Conservation (phyloP, 2,113 vertebrate genomes). For the Odocoileus virginianus region DNA sequence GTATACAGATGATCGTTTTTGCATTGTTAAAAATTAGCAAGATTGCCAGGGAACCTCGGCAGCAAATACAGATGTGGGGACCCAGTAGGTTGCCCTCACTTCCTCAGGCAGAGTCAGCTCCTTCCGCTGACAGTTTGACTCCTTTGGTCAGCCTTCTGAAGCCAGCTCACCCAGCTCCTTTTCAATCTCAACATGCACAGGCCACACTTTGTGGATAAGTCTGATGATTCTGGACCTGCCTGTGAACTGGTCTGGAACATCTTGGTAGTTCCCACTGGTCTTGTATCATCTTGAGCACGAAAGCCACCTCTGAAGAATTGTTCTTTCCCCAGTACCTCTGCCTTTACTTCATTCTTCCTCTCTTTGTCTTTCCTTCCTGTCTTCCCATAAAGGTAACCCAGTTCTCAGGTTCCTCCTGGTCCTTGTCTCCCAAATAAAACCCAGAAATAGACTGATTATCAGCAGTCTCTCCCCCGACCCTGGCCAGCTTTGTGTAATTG, state of each 20-base stretch:
- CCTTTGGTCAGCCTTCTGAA: background rate
- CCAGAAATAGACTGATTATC: background rate
- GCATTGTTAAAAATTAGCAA: background rate
- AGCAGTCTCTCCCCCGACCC: background rate
- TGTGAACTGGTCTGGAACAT: background rate
- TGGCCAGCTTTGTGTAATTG: background rate
- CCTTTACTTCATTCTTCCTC: background rate
- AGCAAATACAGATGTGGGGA: background rate
- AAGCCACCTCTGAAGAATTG: background rate
- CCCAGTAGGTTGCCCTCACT: background rate
- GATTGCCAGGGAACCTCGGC: background rate
- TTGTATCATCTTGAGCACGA: background rate
- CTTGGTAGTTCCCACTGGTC: background rate
- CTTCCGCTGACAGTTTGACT: background rate
- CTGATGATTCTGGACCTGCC: background rate
- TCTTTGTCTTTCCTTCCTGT: background rate
- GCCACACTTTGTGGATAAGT: background rate
- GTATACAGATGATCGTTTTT: background rate
- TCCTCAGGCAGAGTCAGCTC: background rate
- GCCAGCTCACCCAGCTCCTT: background rate
- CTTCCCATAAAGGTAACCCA: background rate
- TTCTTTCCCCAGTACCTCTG: background rate
- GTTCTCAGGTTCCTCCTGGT: background rate
- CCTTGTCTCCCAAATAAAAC: background rate
- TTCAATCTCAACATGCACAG: background rate